phyloP scores from a whole-genome alignment of 37 sponge, comb jelly and placozoan species.

The Beroe ovata region DNA sequence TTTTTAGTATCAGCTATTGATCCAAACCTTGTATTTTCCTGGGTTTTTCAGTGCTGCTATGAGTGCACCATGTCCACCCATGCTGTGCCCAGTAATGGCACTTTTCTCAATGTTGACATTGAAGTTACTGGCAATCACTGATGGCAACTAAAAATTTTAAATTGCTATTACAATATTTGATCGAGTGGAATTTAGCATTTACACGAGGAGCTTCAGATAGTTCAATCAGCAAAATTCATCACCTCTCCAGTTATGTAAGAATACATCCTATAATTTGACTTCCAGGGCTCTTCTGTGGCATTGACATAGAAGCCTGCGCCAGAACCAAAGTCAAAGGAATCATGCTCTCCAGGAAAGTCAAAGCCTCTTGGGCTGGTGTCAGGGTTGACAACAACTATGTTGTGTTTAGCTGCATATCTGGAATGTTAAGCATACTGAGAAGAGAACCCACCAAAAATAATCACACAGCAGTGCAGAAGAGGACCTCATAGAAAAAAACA shows the following conservation, averaged over 20 bases:
- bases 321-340: slow-evolving; percentile 90
- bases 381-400: slow-evolving; percentile 83
- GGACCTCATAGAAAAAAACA: too few relatives aligned
- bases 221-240: too few relatives aligned
- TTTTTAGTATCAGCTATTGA: too few relatives aligned
- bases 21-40: slow-evolving; percentile 79
- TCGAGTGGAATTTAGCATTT: not conserved
- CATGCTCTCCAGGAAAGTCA: slow-evolving; percentile 93
- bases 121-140: slow-evolving; percentile 77
- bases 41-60: slow-evolving; percentile 91
- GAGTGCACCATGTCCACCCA: slow-evolving; percentile 99
- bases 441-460: too few relatives aligned
- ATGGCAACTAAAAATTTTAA: slow-evolving; percentile 76
- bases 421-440: not conserved
- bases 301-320: slow-evolving; percentile 98
- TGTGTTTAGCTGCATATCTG: slow-evolving; percentile 80
- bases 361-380: slow-evolving; percentile 97
- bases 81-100: slow-evolving; percentile 92
- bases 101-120: slow-evolving; percentile 74
- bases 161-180: not conserved
- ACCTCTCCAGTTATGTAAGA: slow-evolving; percentile 87
- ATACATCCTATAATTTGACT: slow-evolving; percentile 95
- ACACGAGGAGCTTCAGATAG: too few relatives aligned
- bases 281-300: slow-evolving; percentile 96
- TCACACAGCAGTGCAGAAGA: too few relatives aligned